phyloP scores from a whole-genome alignment of 2,113 vertebrate species.

The Sinosuthora webbiana region DNA sequence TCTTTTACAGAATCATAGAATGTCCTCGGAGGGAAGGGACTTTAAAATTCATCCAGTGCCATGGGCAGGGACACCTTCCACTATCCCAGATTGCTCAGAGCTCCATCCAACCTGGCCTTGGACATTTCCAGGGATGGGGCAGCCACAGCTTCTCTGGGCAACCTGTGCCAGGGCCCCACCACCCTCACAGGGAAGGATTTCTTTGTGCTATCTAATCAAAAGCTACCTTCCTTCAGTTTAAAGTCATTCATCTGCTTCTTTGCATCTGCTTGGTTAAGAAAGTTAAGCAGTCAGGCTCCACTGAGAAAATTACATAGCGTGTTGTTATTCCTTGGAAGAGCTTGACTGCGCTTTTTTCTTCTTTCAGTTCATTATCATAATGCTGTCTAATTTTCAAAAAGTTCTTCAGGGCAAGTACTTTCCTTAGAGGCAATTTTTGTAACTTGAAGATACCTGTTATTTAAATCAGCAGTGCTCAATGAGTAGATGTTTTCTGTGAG shows the following conservation, averaged over 20 bases:
- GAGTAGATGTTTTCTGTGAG: not conserved
- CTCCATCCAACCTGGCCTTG: not conserved
- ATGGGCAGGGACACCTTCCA: not conserved
- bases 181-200: not conserved
- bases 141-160: not conserved
- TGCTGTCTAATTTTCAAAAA: not conserved
- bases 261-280: not conserved
- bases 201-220: not conserved
- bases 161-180: rapidly evolving
- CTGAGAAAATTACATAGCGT: not conserved
- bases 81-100: rapidly evolving
- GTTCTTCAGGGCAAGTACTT: not conserved
- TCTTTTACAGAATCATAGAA: not conserved
- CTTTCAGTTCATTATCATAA: not conserved
- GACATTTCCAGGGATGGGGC: not conserved
- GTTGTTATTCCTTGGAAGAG: not conserved
- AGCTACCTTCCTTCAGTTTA: not conserved
- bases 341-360: not conserved
- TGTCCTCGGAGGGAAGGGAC: not conserved
- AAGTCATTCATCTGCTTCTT: not conserved
- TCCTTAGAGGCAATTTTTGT: not conserved
- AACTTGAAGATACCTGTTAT: not conserved
- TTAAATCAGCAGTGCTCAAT: not conserved
- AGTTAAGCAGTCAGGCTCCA: not conserved
- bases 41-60: not conserved